Conservation (phyloP, 2,797 vertebrate species). For the Anniella stebbinsi region DNA sequence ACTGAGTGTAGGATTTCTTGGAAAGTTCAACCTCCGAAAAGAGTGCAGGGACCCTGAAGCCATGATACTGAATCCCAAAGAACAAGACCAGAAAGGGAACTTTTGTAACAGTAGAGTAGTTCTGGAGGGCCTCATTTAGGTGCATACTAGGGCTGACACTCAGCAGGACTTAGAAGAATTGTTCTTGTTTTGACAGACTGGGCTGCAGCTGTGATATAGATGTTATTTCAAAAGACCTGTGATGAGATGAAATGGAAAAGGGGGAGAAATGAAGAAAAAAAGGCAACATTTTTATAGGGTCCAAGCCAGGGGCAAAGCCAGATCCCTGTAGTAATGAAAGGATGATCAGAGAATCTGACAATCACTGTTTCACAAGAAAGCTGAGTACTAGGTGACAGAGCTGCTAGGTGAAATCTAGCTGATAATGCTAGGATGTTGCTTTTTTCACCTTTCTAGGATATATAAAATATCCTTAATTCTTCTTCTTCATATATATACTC, state of each 20-base stretch:
- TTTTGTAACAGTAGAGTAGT: neutral
- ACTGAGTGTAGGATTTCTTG: conserved; percentile 33
- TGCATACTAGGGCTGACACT: conserved; percentile 43
- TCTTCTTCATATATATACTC: neutral
- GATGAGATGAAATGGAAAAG: conserved; percentile 58
- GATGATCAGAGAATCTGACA: conserved; percentile 60
- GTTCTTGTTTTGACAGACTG: conserved; percentile 69
- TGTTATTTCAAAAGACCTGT: conserved; percentile 63
- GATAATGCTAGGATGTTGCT: conserved; percentile 24
- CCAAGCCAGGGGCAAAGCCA: neutral
- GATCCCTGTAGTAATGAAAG: conserved; percentile 52
- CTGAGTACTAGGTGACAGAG: conserved; percentile 53
- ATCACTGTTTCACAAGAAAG: conserved; percentile 54
- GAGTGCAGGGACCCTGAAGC: conserved; percentile 62
- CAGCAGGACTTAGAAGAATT: conserved; percentile 70
- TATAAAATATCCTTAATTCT: neutral
- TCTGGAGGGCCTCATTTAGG: conserved; percentile 24
- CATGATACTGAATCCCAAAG: conserved; percentile 69
- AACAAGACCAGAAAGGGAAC: conserved; percentile 54
- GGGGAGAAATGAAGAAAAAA: conserved; percentile 30
- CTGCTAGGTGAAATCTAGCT: conserved; percentile 18
- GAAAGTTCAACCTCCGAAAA: conserved; percentile 30
- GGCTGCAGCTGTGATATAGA: conserved; percentile 67
- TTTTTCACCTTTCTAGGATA: conserved; percentile 31
- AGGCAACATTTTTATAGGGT: conserved; percentile 68